phyloP scores from a whole-genome alignment of 1,140 invertebrate genomes.

The Orchestia grillus region DNA sequence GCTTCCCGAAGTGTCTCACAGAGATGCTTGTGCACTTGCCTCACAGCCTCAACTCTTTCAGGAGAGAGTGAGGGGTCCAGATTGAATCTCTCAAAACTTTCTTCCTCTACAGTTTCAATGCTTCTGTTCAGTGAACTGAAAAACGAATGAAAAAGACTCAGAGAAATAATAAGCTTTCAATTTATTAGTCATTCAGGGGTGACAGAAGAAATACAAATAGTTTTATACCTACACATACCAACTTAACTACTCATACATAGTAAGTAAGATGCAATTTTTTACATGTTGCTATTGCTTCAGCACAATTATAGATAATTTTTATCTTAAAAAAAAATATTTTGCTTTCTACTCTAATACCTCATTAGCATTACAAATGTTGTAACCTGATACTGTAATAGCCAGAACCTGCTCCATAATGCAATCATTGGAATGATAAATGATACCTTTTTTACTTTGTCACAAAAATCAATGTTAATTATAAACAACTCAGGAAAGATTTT shows the following conservation, averaged over 20 bases:
- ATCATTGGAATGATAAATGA: no score
- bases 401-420: no score
- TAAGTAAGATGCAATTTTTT: neutral
- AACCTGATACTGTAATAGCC: no score
- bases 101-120: neutral
- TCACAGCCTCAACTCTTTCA: slow-evolving; percentile 7
- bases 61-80: neutral
- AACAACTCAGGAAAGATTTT: no score
- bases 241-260: neutral
- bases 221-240: neutral
- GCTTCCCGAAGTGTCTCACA: neutral
- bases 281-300: neutral
- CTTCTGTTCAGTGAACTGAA: neutral
- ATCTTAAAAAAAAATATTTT: neutral
- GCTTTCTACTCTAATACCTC: no score
- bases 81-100: neutral
- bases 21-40: neutral
- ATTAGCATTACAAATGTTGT: no score
- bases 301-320: neutral
- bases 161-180: neutral
- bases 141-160: neutral
- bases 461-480: no score
- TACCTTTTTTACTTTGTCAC: no score
- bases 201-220: neutral
- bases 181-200: neutral